Base-by-base conservation (phyloP, 2,797 vertebrate species). In the Centropyge bicolor region DNA sequence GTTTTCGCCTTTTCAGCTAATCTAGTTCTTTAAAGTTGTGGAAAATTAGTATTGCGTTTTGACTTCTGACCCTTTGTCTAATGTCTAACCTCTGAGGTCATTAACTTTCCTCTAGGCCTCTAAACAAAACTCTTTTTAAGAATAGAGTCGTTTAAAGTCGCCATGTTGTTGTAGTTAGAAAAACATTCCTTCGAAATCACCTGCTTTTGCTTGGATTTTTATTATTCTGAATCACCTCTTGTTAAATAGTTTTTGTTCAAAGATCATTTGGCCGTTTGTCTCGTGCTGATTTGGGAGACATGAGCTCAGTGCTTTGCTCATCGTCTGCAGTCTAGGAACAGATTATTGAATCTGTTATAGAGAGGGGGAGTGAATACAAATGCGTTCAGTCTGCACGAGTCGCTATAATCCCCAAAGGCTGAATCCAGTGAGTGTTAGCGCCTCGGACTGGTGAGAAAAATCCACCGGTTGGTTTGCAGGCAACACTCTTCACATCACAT, bases 171-270 rank as follows among this genome's bases (percentile, higher is more conserved):
- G 65, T 22, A 67, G 27, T 81, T 86, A 85, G 73, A 65, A 69
- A 75, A 82, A 51, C 74, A 81, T 81, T 74, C 63, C 65, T 59
- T 69, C 61, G 40, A 51, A 80, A 78, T 74, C 63, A 71, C 79
- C 81, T 60, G 71, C 31, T 78, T 2, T 59, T 69, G 35, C 36
- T 72, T 69, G 57, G 63, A 74, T 61, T 86, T 71, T 81, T 80
- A 85, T 82, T 64, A 75, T 66, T 80, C 64, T 86, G 79, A 89
- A 82, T 86, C 82, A 86, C 60, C 66, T 84, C 81, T 76, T 72
- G 74, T 84, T 78, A 78, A 85, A 82, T 55, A 70, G 63, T 57
- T 83, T 80, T 70, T 79, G 54, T 72, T 70, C n/a, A 57, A 41
- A 63, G 82, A 80, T 79, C 76, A 75, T 69, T 83, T 88, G 77